Conservation (phyloP, 2,888 invertebrate species). For the Leptinotarsa haldemani region DNA sequence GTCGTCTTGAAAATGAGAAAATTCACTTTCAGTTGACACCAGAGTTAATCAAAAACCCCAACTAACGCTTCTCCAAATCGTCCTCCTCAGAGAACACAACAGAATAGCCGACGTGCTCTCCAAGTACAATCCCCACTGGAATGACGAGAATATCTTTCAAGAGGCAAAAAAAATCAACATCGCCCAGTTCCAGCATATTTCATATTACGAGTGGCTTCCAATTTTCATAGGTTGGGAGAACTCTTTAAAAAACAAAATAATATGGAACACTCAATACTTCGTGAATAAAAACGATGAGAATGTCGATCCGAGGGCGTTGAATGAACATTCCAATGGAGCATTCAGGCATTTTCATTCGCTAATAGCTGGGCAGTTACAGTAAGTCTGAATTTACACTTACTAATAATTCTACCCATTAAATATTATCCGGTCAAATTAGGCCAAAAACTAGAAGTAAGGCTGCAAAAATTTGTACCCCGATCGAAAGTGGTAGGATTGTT, state of each 20-base stretch:
- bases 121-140: conserved; percentile 79
- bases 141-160: conserved; percentile 78
- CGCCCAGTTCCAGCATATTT: conserved; percentile 77
- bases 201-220: conserved; percentile 82
- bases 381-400: conserved; percentile 57
- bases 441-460: too few species aligned
- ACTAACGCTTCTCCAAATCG: conserved; percentile 74
- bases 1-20: too few species aligned
- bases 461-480: too few species aligned
- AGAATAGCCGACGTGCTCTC: conserved; percentile 73
- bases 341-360: conserved; percentile 79
- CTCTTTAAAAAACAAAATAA: conserved; percentile 72
- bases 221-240: conserved; percentile 75
- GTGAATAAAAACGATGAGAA: conserved; percentile 75
- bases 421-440: too few species aligned
- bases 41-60: conserved; percentile 80
- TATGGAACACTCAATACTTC: conserved; percentile 71
- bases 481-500: too few species aligned
- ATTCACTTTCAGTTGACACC: conserved; percentile 71
- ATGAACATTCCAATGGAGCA: conserved; percentile 78
- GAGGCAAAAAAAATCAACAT: conserved; percentile 77
- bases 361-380: conserved; percentile 77
- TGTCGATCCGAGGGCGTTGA: conserved; percentile 74
- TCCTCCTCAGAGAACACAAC: conserved; percentile 80
- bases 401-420: too few species aligned